Evolutionary conservation across 2,113 vertebrate genomes (phyloP), one percentile per base, ranked within the genome.

Genomic region (Lanius ludovicianus): DNA sequence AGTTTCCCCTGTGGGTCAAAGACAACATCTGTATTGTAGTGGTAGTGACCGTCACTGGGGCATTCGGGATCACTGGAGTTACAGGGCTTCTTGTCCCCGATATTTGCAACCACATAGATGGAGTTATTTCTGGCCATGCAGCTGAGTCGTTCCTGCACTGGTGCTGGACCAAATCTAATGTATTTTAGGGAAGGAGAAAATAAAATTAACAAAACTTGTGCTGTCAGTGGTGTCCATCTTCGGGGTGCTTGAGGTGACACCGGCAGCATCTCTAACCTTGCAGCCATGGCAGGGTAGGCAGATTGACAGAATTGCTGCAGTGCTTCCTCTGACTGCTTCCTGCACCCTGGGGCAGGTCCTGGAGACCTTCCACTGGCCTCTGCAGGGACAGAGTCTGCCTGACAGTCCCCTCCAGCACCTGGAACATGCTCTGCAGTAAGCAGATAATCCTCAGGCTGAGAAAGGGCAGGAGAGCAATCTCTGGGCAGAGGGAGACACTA

Each of bases 21-120:
- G 24, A 98, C 95, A 0, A 98, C 96, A 27, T 97, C 27, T 0
- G 97, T 98, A 17, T 98, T 98, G 87, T 98, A 98, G 10, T 98
- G 98, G 84, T 98, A 98, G 78, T 9, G 91, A 14, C 97, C 95
- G 0, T 98, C 93, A 0, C 59, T 15, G 13, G 97, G 97, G 33
- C 98, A 98, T 17, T 16, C 1, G 28, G 84, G 47, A 17, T 98
- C 97, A 10, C 69, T 96, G 78, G 75, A 65, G 76, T 93, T 80
- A 35, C 97, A 98, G 0, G 14, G 37, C 63, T 98, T 98, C 96
- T 97, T 98, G 84, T 98, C 97, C 35, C 97, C 94, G 1, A 98
- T 98, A 96, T 99, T 99, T 80, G 98, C 99, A 97, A 98, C 98
- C 63, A 99, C 65, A 83, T 98, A 99, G 90, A 99, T 98, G 25